Evolutionary conservation across 2,113 vertebrate genomes (phyloP).

Genomic region (Callithrix jacchus): DNA sequence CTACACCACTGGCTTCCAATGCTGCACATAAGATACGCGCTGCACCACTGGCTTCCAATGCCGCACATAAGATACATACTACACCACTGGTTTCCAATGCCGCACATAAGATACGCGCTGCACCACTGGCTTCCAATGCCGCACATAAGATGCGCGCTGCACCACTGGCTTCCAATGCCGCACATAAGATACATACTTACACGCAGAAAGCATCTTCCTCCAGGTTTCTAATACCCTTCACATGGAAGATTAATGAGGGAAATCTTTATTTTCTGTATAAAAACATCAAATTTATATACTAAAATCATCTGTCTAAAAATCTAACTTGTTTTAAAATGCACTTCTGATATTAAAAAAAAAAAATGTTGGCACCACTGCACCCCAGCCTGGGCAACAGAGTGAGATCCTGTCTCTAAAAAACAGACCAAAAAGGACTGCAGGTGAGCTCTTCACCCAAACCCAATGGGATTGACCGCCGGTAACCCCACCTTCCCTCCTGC

Average conservation of each 20-base stretch:
- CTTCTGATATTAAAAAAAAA: conserved; percentile 68
- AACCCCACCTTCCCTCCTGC: background rate
- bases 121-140: conserved; percentile 75
- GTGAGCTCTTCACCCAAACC: background rate
- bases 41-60: conserved; percentile 76
- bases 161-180: conserved; percentile 74
- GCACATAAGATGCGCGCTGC: conserved; percentile 75
- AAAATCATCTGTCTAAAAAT: conserved; percentile 95
- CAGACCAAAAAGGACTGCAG: no score
- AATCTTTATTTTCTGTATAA: conserved; percentile 95
- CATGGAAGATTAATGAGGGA: conserved; percentile 88
- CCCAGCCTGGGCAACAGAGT: no score
- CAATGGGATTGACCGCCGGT: background rate
- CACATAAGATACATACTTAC: conserved; percentile 77
- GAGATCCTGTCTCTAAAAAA: no score
- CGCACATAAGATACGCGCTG: conserved; percentile 74
- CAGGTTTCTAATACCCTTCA: conserved; percentile 88
- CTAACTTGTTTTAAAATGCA: conserved; percentile 87
- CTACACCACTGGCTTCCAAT: conserved; percentile 76
- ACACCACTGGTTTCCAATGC: conserved; percentile 75
- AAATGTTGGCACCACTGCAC: no score
- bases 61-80: no score
- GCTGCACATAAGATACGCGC: conserved; percentile 73
- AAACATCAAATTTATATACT: conserved; percentile 95
- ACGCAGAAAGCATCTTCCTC: conserved; percentile 81